Percentiles rank a stretch among this genome's conserved stretches.
Conservation (phyloP, 2,113 vertebrate species). For the Falco punctatus region DNA sequence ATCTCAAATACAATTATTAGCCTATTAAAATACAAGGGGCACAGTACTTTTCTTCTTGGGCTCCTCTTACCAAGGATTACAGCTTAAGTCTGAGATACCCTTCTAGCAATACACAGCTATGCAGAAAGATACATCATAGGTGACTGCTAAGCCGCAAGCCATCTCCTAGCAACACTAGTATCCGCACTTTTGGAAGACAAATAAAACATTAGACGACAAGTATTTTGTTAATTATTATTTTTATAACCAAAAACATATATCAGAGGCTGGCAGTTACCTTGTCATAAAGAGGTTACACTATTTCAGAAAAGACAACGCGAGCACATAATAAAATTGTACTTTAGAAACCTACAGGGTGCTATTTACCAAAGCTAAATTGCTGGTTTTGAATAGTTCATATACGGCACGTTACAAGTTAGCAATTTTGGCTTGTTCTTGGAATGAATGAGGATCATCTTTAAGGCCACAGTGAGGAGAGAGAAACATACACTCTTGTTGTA, state of each 20-base stretch:
- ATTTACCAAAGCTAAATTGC: conserved; percentile 6
- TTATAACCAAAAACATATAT: background rate
- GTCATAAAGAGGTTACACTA: background rate
- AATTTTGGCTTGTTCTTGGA: background rate
- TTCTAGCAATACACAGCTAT: background rate
- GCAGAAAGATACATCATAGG: background rate
- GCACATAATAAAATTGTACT: background rate
- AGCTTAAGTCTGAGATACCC: background rate
- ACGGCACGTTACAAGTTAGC: background rate
- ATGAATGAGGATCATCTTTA: background rate
- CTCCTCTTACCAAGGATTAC: background rate
- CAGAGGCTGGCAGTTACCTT: background rate
- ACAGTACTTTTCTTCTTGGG: background rate
- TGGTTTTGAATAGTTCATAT: background rate
- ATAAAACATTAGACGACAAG: background rate
- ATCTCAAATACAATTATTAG: background rate
- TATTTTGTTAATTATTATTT: conserved; percentile 17
- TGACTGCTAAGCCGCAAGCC: background rate
- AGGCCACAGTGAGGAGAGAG: background rate
- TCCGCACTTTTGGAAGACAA: background rate
- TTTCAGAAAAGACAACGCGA: background rate
- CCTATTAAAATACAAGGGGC: background rate
- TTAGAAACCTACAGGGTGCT: background rate
- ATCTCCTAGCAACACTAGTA: background rate
- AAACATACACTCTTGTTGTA: background rate